phyloP scores from a whole-genome alignment of 2,888 invertebrate species.

The Agrochola circellaris region DNA sequence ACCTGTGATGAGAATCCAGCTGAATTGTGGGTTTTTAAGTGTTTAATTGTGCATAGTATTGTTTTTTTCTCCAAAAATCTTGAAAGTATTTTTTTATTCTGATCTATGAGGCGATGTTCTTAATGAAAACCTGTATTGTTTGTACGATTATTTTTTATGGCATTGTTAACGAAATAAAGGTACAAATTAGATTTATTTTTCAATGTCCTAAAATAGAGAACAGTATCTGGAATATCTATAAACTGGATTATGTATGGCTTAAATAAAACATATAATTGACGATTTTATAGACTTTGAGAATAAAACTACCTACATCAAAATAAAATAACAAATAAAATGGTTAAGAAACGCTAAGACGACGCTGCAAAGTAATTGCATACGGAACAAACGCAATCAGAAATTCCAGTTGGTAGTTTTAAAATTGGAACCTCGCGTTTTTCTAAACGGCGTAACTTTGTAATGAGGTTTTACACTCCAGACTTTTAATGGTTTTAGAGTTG shows the following conservation, averaged over 20 bases:
- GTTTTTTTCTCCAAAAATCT: background rate
- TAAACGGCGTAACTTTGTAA: slow-evolving; percentile 60
- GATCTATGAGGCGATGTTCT: no score
- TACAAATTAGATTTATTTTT: background rate
- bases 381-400: slow-evolving; percentile 32
- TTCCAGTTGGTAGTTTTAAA: slow-evolving; percentile 66
- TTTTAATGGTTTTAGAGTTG: slow-evolving; percentile 28
- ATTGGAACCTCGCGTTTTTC: slow-evolving; percentile 53
- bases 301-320: background rate
- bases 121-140: no score
- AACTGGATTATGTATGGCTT: background rate
- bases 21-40: no score
- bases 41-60: no score
- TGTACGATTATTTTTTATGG: no score
- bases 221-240: no score
- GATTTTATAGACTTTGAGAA: background rate
- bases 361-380: slow-evolving; percentile 71
- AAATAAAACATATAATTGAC: background rate
- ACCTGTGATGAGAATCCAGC: slow-evolving; percentile 1
- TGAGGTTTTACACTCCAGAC: slow-evolving; percentile 32
- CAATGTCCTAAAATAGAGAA: background rate
- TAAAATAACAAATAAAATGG: slow-evolving; percentile 1
- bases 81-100: no score
- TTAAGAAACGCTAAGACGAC: slow-evolving; percentile 68
- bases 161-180: no score